Evolutionary conservation across 2,113 vertebrate genomes (phyloP).

Genomic region (Pollachius pollachius): DNA sequence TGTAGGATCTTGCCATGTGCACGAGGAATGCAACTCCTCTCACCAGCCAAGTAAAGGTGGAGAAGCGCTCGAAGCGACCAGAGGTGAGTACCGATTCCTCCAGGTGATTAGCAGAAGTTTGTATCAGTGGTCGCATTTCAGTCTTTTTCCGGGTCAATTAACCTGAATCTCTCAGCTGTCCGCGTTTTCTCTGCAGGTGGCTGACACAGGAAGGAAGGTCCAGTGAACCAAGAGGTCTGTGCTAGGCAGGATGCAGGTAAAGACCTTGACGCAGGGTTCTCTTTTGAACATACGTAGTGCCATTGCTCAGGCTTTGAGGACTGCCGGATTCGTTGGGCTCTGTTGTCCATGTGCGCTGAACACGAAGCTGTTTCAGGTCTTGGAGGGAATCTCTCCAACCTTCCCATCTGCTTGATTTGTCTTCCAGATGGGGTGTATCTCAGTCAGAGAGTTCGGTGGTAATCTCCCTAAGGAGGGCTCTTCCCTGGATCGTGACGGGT

Average conservation of each 20-base stretch:
- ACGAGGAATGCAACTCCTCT: constrained; percentile 16
- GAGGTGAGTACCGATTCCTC: constrained; percentile 7
- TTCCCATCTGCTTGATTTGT: not conserved
- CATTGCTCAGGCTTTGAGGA: constrained; percentile 1
- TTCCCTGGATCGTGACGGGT: constrained; percentile 18
- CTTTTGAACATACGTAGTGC: not conserved
- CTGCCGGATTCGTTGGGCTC: not conserved
- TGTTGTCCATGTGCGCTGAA: not conserved
- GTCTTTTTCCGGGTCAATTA: not conserved
- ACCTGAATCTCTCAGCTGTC: not conserved
- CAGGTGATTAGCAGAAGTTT: not conserved
- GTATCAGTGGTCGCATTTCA: not conserved
- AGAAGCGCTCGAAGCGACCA: constrained; percentile 6
- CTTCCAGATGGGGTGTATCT: not conserved
- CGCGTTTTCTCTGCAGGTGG: not conserved
- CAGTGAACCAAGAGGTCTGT: constrained; percentile 1
- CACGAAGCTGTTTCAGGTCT: constrained; percentile 5
- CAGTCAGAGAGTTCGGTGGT: not conserved
- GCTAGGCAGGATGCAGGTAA: not conserved
- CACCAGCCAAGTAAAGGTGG: not conserved
- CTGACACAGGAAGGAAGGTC: constrained; percentile 1
- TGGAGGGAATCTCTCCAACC: not conserved
- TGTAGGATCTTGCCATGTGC: constrained; percentile 25
- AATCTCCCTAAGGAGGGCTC: constrained; percentile 14
- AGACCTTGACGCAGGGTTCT: constrained; percentile 1